Evolutionary conservation across 2,888 invertebrate genomes (phyloP), one percentile per base, ranked within the genome.

Genomic region (Phengaris alcon): DNA sequence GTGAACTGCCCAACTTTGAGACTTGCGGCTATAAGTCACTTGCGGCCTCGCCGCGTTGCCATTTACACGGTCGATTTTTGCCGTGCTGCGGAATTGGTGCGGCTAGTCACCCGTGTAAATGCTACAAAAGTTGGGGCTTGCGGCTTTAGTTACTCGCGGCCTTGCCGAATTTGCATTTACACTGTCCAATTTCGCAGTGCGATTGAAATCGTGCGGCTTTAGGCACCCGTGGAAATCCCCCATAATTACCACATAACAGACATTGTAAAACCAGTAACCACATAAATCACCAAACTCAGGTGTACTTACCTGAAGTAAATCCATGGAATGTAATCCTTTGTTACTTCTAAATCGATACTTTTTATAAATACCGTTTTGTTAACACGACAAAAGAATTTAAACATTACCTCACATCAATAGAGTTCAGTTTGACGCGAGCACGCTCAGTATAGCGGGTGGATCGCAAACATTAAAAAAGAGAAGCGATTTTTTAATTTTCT

Each of bases 401-500:
- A 79, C 77, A 74, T 78, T 80, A 79, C 52, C 3, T 0, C 0
- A 46, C 10, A 0, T 5, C 0, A 9, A 48, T 76, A 75, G 8
- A 6, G 13, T 22, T 72, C 12, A 52, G 1, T 72, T 54, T 72
- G 9, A 6, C 72, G 2, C 13, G 4, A 46, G 44, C 35, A 44
- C 2, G 8, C 2, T 48, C 9, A 22, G 1, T 35, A 72, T 44
- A 13, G 72, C 72, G 72, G 54, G 72, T 72, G 54, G 22, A 72
- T 52, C 54, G 52, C 72, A 72, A 72, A 72, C 54, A 12, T 72
- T 72, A 8, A 72, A 72, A 72, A 72, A 72, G 72, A 69, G 83
- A 83, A 85, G 80, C 80, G 76, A 78, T 84, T 87, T 88, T 89
- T 88, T 87, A 72, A 35, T 72, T 22, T 54, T 83, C 88, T 86